phyloP scores from a whole-genome alignment of 2,797 vertebrate genomes.

The Acridotheres tristis region DNA sequence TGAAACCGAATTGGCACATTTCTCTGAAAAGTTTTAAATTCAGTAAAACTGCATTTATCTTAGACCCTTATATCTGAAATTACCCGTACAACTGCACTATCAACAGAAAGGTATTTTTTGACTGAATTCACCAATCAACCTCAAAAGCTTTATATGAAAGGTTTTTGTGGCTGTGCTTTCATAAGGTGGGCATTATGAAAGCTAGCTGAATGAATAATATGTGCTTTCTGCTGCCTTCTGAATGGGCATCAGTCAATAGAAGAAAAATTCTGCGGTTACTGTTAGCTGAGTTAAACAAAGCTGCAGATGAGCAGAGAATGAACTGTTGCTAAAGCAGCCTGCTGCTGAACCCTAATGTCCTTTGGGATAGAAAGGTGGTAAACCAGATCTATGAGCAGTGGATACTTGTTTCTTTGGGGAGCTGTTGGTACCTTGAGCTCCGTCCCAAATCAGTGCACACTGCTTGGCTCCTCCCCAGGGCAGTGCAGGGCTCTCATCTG shows the following conservation, averaged over 20 bases:
- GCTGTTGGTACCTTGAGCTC: neutral
- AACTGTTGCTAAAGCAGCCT: neutral
- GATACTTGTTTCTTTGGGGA: neutral
- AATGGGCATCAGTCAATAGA: neutral
- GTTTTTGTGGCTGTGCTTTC: neutral
- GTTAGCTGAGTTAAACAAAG: neutral
- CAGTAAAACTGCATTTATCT: neutral
- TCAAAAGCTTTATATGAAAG: neutral
- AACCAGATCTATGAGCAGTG: neutral
- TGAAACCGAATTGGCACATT: neutral
- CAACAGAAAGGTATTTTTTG: neutral
- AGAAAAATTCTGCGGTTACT: neutral
- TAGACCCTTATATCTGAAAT: neutral
- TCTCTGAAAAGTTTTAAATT: neutral
- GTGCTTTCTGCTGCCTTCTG: neutral
- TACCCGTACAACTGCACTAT: neutral
- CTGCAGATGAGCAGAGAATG: neutral
- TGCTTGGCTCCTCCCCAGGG: neutral
- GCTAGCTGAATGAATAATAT: neutral
- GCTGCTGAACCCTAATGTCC: neutral
- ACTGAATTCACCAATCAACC: neutral
- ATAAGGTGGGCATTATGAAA: neutral
- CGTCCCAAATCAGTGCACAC: neutral
- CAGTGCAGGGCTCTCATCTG: neutral
- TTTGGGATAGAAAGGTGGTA: neutral